Conservation (phyloP, 2,797 vertebrate genomes). For the Gallinago stenura region DNA sequence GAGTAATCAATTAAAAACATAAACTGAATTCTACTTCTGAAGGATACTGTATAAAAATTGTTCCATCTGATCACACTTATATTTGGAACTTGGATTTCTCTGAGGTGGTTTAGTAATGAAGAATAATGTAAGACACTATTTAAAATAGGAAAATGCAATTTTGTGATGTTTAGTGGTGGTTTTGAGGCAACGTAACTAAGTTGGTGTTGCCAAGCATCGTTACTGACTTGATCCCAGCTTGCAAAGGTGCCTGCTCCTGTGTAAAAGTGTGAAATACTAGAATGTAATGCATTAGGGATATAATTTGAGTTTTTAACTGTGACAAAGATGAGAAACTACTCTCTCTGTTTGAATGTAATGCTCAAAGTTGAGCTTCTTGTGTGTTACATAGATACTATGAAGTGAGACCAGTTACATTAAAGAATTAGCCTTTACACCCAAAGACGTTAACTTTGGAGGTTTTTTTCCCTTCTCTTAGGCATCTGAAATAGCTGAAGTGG, state of each 20-base stretch:
- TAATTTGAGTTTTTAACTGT: background rate
- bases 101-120: background rate
- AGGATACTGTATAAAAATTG: background rate
- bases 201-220: background rate
- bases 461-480: background rate
- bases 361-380: background rate
- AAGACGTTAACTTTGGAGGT: background rate
- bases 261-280: background rate
- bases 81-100: background rate
- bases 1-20: background rate
- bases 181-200: background rate
- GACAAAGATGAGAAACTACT: background rate
- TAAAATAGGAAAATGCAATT: background rate
- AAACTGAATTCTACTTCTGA: background rate
- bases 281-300: background rate
- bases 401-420: background rate
- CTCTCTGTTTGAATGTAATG: background rate
- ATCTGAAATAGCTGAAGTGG: constrained; percentile 33
- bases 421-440: background rate
- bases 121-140: background rate
- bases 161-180: background rate
- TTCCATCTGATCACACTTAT: background rate
- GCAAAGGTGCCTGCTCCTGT: background rate
- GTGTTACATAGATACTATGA: background rate
- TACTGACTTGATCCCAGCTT: background rate